Conservation (phyloP, 2,113 vertebrate genomes). For the Eclectus roratus region DNA sequence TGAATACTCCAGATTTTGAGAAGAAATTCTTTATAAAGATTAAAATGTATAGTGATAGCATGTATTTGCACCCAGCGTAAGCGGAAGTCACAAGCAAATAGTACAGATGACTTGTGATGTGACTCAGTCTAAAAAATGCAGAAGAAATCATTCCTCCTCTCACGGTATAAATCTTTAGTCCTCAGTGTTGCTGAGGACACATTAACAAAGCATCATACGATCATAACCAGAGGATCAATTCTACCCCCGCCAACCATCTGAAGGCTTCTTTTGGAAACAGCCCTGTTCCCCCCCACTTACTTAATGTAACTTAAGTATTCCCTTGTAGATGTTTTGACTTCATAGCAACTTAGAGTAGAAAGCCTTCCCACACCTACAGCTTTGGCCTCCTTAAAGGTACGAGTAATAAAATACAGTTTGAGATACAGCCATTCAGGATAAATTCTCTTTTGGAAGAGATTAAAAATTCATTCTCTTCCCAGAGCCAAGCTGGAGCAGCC, state of each 20-base stretch:
- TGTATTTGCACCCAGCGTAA: not conserved
- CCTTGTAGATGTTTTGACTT: not conserved
- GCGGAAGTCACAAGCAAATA: not conserved
- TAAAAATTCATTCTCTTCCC: slow-evolving; percentile 6
- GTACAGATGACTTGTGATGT: not conserved
- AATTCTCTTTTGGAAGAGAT: not conserved
- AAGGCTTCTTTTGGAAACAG: not conserved
- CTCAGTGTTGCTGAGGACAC: not conserved
- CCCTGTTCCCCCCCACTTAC: not conserved
- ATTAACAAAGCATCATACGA: not conserved
- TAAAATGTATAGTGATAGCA: not conserved
- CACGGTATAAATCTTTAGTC: not conserved
- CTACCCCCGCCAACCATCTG: not conserved
- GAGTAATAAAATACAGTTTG: not conserved
- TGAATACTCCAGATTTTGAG: not conserved
- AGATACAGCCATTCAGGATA: not conserved
- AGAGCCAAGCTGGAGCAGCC: not conserved
- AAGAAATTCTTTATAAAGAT: not conserved
- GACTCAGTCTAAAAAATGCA: not conserved
- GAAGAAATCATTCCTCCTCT: not conserved
- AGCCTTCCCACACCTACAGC: not conserved
- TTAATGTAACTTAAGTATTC: not conserved
- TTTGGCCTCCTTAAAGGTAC: not conserved
- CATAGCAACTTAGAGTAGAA: not conserved
- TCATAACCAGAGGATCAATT: not conserved